Evolutionary conservation across 2,888 invertebrate species (phyloP), one percentile per base, ranked within the genome.

Genomic region (Acleris holmiana): DNA sequence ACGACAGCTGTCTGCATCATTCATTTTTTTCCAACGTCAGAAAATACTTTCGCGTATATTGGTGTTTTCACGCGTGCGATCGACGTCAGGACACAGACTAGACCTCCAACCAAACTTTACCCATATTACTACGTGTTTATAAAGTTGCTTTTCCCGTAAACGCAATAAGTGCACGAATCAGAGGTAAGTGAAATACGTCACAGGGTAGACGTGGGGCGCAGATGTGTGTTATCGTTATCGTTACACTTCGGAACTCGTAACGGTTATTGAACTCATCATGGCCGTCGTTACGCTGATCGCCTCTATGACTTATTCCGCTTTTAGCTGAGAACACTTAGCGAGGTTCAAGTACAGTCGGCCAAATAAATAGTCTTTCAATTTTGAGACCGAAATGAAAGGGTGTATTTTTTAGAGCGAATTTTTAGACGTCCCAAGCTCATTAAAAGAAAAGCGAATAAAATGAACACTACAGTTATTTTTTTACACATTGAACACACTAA

Each of bases 221-320:
- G 88, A 84, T 89, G 89, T 75, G 75, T 70, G 74, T 75, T 64
- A 78, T 83, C 83, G 85, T 85, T 82, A 78, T 83, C 84, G 85
- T 85, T 82, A 80, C 81, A 79, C 80, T 80, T 78, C 69, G 69
- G 74, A 82, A 84, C 77, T 81, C 86, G 77, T 87, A 84, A 89
- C 82, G 81, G 76, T 89, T 86, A 88, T 84, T 82, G 86, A 75
- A 80, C 80, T 83, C 83, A 88, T 90, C 85, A 88, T 86, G 79
- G 74, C 75, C 50, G 75, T 75, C 84, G 82, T 90, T 90, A 87
- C 72, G 73, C 69, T 81, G 83, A 87, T 88, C 85, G 80, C 82
- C 79, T 71, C 64, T 69, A 64, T 59, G 65, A 65, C 59, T 65
- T 65, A 65, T 60, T 65, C 54, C 59, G 59, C 65, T 60, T 60